Base-by-base conservation (phyloP, 2,113 vertebrate genomes). In the Nesogale talazaci region DNA sequence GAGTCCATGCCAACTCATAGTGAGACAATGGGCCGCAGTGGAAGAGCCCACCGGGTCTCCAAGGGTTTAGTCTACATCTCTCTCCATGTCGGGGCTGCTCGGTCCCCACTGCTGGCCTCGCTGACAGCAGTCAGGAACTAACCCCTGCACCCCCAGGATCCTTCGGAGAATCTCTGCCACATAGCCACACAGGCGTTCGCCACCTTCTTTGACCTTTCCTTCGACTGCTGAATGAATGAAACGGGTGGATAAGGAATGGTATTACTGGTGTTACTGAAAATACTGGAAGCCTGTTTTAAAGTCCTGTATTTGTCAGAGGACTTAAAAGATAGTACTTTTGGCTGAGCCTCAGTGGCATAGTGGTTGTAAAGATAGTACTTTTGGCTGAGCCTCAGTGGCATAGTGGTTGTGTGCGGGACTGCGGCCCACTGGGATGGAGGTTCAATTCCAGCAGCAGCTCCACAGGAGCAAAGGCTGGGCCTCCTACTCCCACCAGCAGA, bases 141-240 rank as follows among this genome's bases (percentile, higher is more conserved):
- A 34, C 4, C n/a, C 34, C n/a, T 70, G 16, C 34, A n/a, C n/a
- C n/a, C 34, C 31, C 67, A 70, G n/a, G n/a, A 6, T 15, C 34
- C n/a, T 10, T 70, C 20, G 4, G n/a, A 70, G n/a, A 70, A 70
- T 7, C 25, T 25, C 14, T 14, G 34, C 46, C 9, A 52, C 46
- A 52, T 12, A 52, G 10, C 80, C 0, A 36, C 52, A 72, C 38
- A n/a, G 0, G 36, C 86, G 72, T 65, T 61, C 57, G n/a, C 63
- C 12, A 56, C 23, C 61, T 82, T 61, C 36, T 57, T 79, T 79
- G 67, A 38, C 83, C 82, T 56, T 74, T 90, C 59, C n/a, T n/a
- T n/a, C n/a, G n/a, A 87, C 15, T 85, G 59, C 23, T 75, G 40
- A 87, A 69, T 63, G 25, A 89, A 93, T 63, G 29, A 89, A 93